Percentiles rank a stretch among this genome's conserved stretches.
These are phyloP conservation scores for Mesopsocus fuscifrons DNA, from an alignment of 2,888 invertebrate genomes.

Conservation along the genomic window DNA sequence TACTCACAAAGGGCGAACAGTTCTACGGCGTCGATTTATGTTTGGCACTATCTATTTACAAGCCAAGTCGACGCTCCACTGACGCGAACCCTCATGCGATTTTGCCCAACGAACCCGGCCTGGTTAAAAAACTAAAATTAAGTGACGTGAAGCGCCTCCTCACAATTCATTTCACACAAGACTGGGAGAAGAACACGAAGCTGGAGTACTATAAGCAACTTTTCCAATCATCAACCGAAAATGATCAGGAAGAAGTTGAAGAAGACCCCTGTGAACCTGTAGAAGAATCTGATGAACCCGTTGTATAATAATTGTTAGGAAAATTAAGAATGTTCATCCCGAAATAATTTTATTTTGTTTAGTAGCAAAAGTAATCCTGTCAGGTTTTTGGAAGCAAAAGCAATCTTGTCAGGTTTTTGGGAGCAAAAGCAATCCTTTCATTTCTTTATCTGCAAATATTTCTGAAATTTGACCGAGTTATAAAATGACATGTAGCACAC, in stretches of 20 bases:
- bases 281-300: not conserved
- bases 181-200: conserved; percentile 8
- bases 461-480: too few species aligned
- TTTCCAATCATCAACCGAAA: not conserved
- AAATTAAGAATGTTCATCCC: too few species aligned
- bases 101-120: not conserved
- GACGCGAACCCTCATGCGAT: conserved; percentile 6
- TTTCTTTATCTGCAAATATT: too few species aligned
- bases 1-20: conserved; percentile 12
- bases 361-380: too few species aligned
- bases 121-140: conserved; percentile 6
- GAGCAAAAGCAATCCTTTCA: too few species aligned
- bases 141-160: conserved; percentile 11
- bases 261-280: not conserved
- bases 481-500: too few species aligned
- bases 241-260: not conserved
- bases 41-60: conserved; percentile 7
- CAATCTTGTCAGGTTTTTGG: too few species aligned
- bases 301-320: too few species aligned
- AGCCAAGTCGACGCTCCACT: conserved; percentile 4
- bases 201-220: conserved; percentile 7
- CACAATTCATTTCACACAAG: conserved; percentile 9
- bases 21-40: conserved; percentile 9
- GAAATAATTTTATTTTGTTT: too few species aligned
- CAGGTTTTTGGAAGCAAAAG: too few species aligned